These are phyloP conservation scores for Nemapogon koenigi DNA, from an alignment of 2,888 invertebrate genomes.

Conservation along the genomic window DNA sequence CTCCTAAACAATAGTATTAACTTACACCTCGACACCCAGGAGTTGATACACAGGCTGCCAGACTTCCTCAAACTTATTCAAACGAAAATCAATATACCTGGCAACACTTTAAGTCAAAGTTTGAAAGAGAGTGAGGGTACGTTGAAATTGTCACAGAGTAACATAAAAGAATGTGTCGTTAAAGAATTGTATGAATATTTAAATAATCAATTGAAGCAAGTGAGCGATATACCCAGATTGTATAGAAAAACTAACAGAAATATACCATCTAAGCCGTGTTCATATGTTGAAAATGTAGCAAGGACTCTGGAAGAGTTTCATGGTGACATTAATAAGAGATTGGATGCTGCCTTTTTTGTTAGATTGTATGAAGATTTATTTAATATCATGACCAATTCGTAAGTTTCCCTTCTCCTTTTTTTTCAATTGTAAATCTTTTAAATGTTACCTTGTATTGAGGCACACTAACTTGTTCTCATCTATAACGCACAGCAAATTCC, in stretches of 20 bases:
- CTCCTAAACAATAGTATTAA: constrained; percentile 44
- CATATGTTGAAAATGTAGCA: constrained; percentile 75
- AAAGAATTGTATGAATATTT: constrained; percentile 46
- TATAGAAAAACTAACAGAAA: constrained; percentile 92
- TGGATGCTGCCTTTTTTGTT: constrained; percentile 37
- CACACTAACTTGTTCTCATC: too few relatives aligned
- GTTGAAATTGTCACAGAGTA: constrained; percentile 30
- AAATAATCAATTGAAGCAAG: constrained; percentile 74
- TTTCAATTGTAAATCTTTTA: background rate
- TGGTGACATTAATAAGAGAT: constrained; percentile 39
- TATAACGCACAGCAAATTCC: too few relatives aligned
- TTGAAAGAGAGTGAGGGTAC: constrained; percentile 31
- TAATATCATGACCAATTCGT: constrained; percentile 62
- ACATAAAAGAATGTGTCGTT: constrained; percentile 44
- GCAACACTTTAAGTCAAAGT: constrained; percentile 31
- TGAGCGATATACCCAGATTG: constrained; percentile 91
- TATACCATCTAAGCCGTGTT: constrained; percentile 79
- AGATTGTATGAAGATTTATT: constrained; percentile 44
- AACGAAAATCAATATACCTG: constrained; percentile 30
- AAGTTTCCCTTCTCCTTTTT: constrained; percentile 29
- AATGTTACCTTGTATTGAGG: constrained; percentile 4
- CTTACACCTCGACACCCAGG: constrained; percentile 38
- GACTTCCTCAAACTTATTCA: constrained; percentile 31
- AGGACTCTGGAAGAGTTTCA: constrained; percentile 68
- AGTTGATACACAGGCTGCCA: constrained; percentile 33